These are phyloP conservation scores for Rhizomys pruinosus DNA, from an alignment of 2,113 vertebrate species.

Conservation along the genomic window DNA sequence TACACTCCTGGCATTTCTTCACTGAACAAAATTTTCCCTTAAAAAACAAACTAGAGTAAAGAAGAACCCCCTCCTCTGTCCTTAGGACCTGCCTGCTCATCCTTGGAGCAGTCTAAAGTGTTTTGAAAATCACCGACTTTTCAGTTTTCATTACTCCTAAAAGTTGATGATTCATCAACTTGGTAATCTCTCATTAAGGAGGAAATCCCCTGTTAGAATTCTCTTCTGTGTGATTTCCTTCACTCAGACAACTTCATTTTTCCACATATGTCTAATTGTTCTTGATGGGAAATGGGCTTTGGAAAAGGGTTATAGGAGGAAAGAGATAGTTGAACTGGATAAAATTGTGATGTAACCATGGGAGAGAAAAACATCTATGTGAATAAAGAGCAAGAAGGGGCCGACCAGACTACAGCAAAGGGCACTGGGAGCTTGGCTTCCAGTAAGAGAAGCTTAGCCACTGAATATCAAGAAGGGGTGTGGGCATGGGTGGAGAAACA, in stretches of 20 bases:
- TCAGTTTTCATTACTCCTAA: conserved; percentile 24
- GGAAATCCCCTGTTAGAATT: conserved; percentile 35
- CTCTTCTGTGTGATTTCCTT: conserved; percentile 1
- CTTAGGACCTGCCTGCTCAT: not conserved
- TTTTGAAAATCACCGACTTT: conserved; percentile 19
- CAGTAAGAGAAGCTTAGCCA: not conserved
- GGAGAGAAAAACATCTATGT: not conserved
- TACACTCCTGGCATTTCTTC: not conserved
- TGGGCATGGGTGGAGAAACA: not conserved
- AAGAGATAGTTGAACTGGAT: not conserved
- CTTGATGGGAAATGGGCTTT: not conserved
- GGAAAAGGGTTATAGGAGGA: not conserved
- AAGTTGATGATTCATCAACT: conserved; percentile 49
- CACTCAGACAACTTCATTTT: not conserved
- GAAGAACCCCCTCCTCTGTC: not conserved
- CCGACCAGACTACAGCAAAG: not conserved
- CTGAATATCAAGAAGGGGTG: not conserved
- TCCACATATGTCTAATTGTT: conserved; percentile 9
- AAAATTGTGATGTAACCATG: not conserved
- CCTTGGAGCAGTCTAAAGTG: not conserved
- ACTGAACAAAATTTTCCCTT: not conserved
- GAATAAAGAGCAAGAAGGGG: not conserved
- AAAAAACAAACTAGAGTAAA: not conserved
- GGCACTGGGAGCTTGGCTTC: accelerated
- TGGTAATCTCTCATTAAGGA: not conserved